Conservation (phyloP, 2,797 vertebrate species). For the Manis javanica region DNA sequence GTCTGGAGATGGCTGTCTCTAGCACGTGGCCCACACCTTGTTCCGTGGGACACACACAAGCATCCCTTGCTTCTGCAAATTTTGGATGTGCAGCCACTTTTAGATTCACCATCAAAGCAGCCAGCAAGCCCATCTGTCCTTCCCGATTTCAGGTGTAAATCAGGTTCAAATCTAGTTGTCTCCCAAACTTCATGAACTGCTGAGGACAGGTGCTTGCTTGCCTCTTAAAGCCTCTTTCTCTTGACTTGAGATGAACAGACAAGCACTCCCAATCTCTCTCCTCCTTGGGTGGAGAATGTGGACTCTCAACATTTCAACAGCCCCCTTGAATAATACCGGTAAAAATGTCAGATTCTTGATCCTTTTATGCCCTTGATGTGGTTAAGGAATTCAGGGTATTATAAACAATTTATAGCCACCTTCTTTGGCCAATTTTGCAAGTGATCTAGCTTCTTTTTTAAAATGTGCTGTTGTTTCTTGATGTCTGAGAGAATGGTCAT, state of each 20-base stretch:
- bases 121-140: neutral
- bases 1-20: neutral
- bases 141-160: neutral
- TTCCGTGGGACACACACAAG: neutral
- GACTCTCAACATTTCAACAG: neutral
- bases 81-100: neutral
- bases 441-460: neutral
- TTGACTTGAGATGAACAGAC: neutral
- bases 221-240: neutral
- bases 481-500: neutral
- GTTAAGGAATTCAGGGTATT: neutral
- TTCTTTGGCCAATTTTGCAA: neutral
- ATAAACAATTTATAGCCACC: neutral
- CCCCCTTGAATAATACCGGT: neutral
- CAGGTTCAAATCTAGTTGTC: neutral
- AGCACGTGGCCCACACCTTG: neutral
- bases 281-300: neutral
- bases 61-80: neutral
- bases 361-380: neutral
- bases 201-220: neutral
- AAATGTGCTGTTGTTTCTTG: neutral
- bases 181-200: neutral
- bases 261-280: neutral
- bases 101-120: neutral
- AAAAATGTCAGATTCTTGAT: neutral